Evolutionary conservation across 2,888 invertebrate species (phyloP).

Genomic region (Luperina nickerlii): DNA sequence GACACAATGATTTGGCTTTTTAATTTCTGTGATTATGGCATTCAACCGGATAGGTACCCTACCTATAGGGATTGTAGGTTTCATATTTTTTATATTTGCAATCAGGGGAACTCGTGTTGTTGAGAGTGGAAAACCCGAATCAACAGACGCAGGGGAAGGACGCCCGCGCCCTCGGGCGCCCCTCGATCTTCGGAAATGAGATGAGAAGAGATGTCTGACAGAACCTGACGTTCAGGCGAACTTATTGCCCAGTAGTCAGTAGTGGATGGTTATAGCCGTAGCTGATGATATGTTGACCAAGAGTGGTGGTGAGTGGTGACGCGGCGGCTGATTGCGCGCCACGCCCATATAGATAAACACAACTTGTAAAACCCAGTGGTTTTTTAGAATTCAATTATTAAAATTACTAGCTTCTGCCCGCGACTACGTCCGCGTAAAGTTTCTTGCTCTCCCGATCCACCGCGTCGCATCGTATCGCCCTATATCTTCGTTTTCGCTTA

Average conservation of each 20-base stretch:
- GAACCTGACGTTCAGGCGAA: not conserved
- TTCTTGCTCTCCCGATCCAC: too few species aligned
- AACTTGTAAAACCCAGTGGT: not conserved
- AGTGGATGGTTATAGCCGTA: not conserved
- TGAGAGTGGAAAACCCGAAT: not conserved
- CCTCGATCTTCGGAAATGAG: not conserved
- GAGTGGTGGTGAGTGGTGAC: not conserved
- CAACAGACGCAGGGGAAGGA: not conserved
- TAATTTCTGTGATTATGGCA: too few species aligned
- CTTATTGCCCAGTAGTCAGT: not conserved
- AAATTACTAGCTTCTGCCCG: not conserved
- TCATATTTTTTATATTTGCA: not conserved
- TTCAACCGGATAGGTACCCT: not conserved
- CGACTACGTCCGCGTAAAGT: too few species aligned
- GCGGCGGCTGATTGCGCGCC: not conserved
- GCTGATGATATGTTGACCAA: too few species aligned
- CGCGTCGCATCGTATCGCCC: too few species aligned
- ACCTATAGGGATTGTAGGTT: not conserved
- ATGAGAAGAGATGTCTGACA: not conserved
- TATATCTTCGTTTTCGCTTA: too few species aligned
- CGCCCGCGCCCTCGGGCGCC: too few species aligned
- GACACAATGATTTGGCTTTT: too few species aligned
- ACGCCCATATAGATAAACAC: not conserved
- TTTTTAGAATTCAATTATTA: not conserved
- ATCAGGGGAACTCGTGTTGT: not conserved